phyloP scores from a whole-genome alignment of 2,113 vertebrate species.

The Chlamydotis undulata region DNA sequence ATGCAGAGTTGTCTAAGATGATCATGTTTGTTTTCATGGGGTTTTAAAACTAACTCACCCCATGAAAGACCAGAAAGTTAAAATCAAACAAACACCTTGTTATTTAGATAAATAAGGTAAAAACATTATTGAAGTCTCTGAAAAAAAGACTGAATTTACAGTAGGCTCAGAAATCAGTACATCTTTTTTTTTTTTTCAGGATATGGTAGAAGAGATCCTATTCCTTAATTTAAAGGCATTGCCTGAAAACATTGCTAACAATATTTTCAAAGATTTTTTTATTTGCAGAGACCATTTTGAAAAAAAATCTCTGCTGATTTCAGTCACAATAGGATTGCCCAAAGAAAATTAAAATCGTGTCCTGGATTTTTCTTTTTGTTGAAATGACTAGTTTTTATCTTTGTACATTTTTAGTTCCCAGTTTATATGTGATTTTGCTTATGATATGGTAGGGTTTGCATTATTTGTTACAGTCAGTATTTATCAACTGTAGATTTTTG shows the following conservation, averaged over 20 bases:
- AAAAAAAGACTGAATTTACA: background rate
- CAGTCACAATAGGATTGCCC: background rate
- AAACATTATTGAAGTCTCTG: background rate
- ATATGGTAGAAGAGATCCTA: background rate
- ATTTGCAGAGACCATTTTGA: background rate
- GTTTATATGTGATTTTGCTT: background rate
- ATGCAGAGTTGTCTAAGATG: background rate
- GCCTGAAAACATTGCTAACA: background rate
- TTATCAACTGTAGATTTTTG: background rate
- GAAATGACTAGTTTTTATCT: background rate
- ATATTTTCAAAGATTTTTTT: background rate
- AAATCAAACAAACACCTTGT: background rate
- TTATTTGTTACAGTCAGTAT: background rate
- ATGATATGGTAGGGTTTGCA: background rate
- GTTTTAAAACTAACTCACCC: background rate
- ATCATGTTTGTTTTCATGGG: background rate
- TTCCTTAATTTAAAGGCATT: background rate
- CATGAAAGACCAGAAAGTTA: background rate
- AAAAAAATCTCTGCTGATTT: background rate
- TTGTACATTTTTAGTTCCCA: background rate
- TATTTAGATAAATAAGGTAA: background rate
- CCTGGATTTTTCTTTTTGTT: background rate
- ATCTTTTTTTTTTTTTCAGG: background rate
- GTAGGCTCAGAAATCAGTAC: background rate
- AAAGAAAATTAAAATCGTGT: background rate